Percentiles rank a stretch among this genome's conserved stretches.
phyloP scores from a whole-genome alignment of 2,113 vertebrate species.

The Spea bombifrons region DNA sequence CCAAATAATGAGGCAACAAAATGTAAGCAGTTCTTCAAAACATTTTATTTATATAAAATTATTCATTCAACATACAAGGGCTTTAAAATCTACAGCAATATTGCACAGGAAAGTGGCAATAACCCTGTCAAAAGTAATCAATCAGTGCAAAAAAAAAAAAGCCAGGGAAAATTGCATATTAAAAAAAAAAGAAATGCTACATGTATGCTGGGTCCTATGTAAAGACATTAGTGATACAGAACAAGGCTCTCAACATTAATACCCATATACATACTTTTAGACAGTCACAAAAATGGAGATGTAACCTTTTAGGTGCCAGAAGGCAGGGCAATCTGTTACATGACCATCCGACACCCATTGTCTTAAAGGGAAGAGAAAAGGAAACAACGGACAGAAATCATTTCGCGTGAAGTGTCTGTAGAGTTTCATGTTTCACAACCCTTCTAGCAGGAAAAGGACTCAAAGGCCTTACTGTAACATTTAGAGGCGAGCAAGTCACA shows the following conservation, averaged over 20 bases:
- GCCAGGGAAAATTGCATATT: constrained; percentile 74
- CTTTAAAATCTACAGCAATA: constrained; percentile 81
- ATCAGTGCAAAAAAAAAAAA: constrained; percentile 81
- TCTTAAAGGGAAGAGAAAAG: too few species aligned
- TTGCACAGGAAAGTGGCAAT: constrained; percentile 85
- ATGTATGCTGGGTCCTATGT: constrained; percentile 84
- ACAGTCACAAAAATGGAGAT: constrained; percentile 51
- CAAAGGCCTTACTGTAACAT: too few species aligned
- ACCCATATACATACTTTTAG: constrained; percentile 43
- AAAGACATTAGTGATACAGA: constrained; percentile 63
- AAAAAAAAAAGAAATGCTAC: constrained; percentile 75
- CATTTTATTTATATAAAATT: constrained; percentile 78
- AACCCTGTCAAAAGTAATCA: constrained; percentile 82
- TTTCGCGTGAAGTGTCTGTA: too few species aligned
- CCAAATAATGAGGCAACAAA: constrained; percentile 3
- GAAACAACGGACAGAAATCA: too few species aligned
- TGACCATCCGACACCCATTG: too few species aligned
- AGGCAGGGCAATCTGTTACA: too few species aligned
- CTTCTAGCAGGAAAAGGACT: too few species aligned
- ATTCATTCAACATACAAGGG: constrained; percentile 73
- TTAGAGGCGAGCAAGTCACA: too few species aligned
- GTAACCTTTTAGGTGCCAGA: too few species aligned
- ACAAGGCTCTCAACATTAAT: constrained; percentile 42
- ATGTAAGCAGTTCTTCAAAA: constrained; percentile 60
- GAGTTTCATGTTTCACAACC: too few species aligned